Percentiles rank a stretch among this genome's conserved stretches.
Conservation (phyloP, 2,113 vertebrate genomes). For the Galbula dea region DNA sequence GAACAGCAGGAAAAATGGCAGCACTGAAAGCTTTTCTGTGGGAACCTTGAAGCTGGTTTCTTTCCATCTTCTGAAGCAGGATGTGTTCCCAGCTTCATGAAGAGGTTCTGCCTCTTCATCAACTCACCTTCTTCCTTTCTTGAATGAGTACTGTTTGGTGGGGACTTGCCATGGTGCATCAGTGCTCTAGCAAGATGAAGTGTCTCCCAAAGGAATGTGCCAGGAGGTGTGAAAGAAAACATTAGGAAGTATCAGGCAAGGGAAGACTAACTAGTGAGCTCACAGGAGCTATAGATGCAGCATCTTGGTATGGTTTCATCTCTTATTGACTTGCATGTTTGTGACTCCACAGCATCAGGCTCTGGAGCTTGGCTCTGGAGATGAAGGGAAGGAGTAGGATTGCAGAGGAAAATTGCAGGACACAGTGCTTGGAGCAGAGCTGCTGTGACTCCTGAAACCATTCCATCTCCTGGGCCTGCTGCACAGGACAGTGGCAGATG, state of each 20-base stretch:
- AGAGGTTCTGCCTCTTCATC: background rate
- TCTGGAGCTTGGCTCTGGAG: background rate
- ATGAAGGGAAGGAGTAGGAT: background rate
- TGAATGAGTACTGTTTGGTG: background rate
- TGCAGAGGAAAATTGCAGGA: background rate
- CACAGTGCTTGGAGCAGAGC: background rate
- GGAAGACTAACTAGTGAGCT: background rate
- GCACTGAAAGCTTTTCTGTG: background rate
- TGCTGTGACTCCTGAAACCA: background rate
- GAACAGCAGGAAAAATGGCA: background rate
- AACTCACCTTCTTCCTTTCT: background rate
- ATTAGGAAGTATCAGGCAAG: background rate
- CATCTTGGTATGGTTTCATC: background rate
- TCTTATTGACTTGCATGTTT: background rate
- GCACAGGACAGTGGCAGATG: background rate
- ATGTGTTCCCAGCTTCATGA: background rate
- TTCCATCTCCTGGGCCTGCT: background rate
- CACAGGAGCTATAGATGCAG: background rate
- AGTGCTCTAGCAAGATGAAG: background rate
- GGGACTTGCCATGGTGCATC: background rate
- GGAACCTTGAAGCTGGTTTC: background rate
- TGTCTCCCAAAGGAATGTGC: background rate
- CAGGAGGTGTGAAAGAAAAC: background rate
- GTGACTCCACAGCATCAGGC: background rate
- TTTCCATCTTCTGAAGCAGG: background rate